Evolutionary conservation across 2,113 vertebrate genomes (phyloP).

Genomic region (Columba livia): DNA sequence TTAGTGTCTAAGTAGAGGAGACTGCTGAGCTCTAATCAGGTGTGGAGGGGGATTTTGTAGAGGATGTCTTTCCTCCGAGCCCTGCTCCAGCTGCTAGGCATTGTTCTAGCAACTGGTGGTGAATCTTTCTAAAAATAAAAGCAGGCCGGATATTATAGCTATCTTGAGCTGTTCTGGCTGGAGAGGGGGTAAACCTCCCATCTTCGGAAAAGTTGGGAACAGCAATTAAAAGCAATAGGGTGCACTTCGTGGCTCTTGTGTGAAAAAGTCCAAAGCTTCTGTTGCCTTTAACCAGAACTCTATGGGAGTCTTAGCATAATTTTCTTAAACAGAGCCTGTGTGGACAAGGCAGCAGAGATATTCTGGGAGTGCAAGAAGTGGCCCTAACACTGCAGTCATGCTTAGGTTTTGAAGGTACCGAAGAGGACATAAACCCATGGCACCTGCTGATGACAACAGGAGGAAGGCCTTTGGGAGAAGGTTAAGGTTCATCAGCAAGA

Average conservation of each 20-base stretch:
- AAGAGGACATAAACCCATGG: not conserved
- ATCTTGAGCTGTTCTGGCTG: not conserved
- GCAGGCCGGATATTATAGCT: not conserved
- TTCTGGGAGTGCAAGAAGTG: not conserved
- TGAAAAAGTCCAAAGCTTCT: not conserved
- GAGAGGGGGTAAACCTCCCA: fast-evolving
- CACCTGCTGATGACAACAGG: fast-evolving
- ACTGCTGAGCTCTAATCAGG: not conserved
- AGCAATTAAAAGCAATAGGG: not conserved
- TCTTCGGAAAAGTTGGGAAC: not conserved
- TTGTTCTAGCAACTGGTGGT: not conserved
- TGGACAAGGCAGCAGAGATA: not conserved
- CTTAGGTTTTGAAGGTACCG: not conserved
- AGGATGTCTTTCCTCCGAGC: not conserved
- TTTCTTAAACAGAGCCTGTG: not conserved
- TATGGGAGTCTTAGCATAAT: not conserved
- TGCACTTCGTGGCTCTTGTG: fast-evolving
- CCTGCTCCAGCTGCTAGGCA: not conserved
- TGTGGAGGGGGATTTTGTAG: not conserved
- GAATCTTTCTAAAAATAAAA: not conserved
- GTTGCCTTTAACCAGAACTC: not conserved
- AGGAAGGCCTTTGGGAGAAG: not conserved
- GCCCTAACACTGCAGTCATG: not conserved
- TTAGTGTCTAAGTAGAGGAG: not conserved
- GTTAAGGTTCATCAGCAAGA: not conserved